A percentile compares a stretch with the other conserved stretches of the same genome.
Conservation (phyloP, 2,797 vertebrate species). For the Alectoris magna region DNA sequence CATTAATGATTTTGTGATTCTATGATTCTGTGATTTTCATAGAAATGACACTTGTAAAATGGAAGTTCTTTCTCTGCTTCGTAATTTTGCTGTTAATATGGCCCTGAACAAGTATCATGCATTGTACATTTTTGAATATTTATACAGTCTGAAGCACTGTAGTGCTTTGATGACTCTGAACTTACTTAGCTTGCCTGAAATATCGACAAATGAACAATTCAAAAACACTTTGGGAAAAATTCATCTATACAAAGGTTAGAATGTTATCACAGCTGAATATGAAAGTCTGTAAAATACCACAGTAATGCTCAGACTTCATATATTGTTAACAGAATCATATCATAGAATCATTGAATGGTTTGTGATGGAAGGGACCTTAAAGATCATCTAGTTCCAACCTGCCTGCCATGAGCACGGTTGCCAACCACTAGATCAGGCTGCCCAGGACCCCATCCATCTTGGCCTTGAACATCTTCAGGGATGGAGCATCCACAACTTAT, state of each 20-base stretch:
- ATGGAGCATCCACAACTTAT: no score
- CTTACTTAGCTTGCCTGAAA: neutral
- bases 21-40: neutral
- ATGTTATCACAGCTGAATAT: neutral
- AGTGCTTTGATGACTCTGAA: neutral
- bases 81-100: neutral
- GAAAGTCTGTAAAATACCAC: neutral
- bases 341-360: no score
- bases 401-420: no score
- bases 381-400: no score
- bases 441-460: no score
- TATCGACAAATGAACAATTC: neutral
- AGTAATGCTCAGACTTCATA: neutral
- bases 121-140: neutral
- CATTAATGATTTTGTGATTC: no score
- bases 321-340: neutral
- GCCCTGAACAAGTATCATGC: neutral
- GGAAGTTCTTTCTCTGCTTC: neutral
- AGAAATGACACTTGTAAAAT: neutral
- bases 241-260: neutral
- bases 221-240: neutral
- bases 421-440: no score
- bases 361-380: no score
- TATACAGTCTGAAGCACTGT: neutral
- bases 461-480: no score